Evolutionary conservation across 2,888 invertebrate genomes (phyloP), one percentile per base, ranked within the genome.

Genomic region (Caenorhabditis japonica): DNA sequence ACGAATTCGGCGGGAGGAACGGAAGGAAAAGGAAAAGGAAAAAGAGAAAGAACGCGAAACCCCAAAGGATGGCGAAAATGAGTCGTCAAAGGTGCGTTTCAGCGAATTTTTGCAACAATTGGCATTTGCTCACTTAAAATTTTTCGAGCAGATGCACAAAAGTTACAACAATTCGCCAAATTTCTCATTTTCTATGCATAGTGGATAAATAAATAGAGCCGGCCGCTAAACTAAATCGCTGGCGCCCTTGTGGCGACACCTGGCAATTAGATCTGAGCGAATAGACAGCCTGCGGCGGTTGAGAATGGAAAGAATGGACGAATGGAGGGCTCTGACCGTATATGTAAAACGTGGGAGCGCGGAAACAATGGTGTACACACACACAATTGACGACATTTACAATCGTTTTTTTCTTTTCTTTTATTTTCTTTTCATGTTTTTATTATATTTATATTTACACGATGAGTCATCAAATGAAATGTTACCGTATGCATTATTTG

Each of bases 81-180:
- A 59, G 60, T n/a, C 56, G 55, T 19, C 64, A 15, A 58, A 47
- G 34, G 55, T 58, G 53, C 17, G 52, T 55, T n/a, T 12, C 23
- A 19, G 12, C 21, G 34, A 13, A 64, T 41, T 13, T 56, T 46
- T 33, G 30, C 49, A 64, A 56, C 43, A 15, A 43, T 56, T 64
- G 64, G 64, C 64, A 64, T 64, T 64, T 56, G 49, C 64, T n/a
- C n/a, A n/a, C n/a, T n/a, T n/a, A 56, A 38, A 17, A 1, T n/a
- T 12, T 34, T 38, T n/a, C 47, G 43, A 56, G 64, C 47, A 34
- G 25, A 56, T 64, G 64, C 64, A 5, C 41, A 41, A 43, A 7
- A 41, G 7, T 56, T 64, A 25, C 56, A 39, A 46, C 55, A 4
- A 49, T 56, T 21, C 51, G 60, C 51, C 23, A 34, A 25, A 10